Percentiles rank a stretch among this genome's conserved stretches.
These are phyloP conservation scores for Cryptus armator DNA, from an alignment of 2,888 invertebrate species.

Conservation along the genomic window DNA sequence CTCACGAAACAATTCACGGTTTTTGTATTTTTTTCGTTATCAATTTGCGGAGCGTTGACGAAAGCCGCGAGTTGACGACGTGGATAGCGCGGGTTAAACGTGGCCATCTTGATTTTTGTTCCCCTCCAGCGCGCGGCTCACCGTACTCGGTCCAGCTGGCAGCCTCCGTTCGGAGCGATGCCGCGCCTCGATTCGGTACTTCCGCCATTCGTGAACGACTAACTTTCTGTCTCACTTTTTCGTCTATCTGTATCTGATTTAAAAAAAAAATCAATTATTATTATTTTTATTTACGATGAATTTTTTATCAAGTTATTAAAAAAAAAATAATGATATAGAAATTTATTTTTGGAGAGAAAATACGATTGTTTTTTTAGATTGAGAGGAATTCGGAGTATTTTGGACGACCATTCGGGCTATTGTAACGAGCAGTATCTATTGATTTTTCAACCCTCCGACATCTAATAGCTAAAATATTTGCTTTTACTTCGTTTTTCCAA, in stretches of 20 bases:
- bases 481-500: background rate
- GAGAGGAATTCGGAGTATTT: background rate
- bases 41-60: constrained; percentile 53
- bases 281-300: constrained; percentile 37
- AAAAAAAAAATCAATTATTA: constrained; percentile 66
- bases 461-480: constrained; percentile 17
- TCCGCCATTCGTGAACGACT: constrained; percentile 67
- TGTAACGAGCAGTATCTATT: constrained; percentile 64
- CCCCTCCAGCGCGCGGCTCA: constrained; percentile 69
- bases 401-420: constrained; percentile 35
- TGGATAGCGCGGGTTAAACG: constrained; percentile 72
- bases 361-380: background rate
- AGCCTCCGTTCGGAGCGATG: constrained; percentile 65
- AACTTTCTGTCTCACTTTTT: constrained; percentile 2
- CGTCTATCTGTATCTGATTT: constrained; percentile 44
- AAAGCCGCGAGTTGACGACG: constrained; percentile 76
- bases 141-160: constrained; percentile 61
- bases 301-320: constrained; percentile 8
- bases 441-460: constrained; percentile 63
- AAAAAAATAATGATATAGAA: background rate
- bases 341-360: background rate
- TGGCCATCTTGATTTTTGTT: constrained; percentile 81
- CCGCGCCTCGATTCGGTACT: constrained; percentile 71
- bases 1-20: constrained; percentile 62
- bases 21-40: constrained; percentile 53